Base-by-base conservation (phyloP, 2,888 invertebrate species). In the Ptilodon capucinus region DNA sequence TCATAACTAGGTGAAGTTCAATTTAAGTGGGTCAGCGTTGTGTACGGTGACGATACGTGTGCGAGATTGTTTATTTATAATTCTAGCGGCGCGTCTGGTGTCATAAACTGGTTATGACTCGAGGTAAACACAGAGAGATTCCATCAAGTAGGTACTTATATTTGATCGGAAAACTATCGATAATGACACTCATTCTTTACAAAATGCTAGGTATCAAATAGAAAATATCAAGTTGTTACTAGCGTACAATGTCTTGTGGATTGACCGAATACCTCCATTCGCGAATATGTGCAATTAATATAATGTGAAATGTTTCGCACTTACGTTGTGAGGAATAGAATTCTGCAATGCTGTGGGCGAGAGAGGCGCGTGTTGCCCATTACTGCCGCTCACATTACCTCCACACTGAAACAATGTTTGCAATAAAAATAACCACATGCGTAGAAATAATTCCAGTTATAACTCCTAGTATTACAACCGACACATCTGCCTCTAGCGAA, bases 261-360 rank as follows among this genome's bases (percentile, higher is more conserved):
- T n/a, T n/a, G n/a, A n/a, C n/a, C n/a, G n/a, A n/a, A n/a, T n/a
- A n/a, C n/a, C n/a, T n/a, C n/a, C n/a, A n/a, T n/a, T n/a, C n/a
- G n/a, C n/a, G n/a, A n/a, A n/a, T n/a, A 54, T 55, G 50, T 55
- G 53, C 46, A 48, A 48, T 42, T 49, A 60, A 56, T 28, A 4
- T 28, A 56, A 52, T 52, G 58, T 35, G 36, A 57, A 48, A 44
- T 42, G 14, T 46, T 51, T 48, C 11, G 47, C 49, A 84, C 90
- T 88, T 72, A 91, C 91, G 73, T 86, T 90, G 71, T 88, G 88
- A 74, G 84, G 80, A 73, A 84, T 78, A 64, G 86, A 80, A 74
- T 81, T 86, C 76, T 90, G 90, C 82, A 90, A 74, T 74, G 86
- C 85, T 76, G 87, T 86, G 69, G 91, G 90, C 74, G 91, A 91